These are phyloP conservation scores for Menidia menidia DNA, from an alignment of 2,797 vertebrate species.

Conservation along the genomic window DNA sequence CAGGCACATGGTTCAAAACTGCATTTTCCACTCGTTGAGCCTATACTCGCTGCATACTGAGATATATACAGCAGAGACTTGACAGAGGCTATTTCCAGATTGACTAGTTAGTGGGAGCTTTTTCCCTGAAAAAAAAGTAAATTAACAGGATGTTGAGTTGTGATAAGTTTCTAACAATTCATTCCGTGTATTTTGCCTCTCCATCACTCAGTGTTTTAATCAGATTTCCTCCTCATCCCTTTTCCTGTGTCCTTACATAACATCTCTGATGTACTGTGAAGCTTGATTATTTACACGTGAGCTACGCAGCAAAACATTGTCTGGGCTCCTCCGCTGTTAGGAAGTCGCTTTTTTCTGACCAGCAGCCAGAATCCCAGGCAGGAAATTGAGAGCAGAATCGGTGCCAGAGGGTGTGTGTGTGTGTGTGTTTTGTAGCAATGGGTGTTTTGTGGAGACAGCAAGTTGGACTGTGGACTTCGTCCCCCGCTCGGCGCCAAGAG, in stretches of 20 bases:
- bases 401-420: conserved; percentile 76
- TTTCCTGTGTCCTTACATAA: conserved; percentile 49
- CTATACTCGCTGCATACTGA: too few relatives aligned
- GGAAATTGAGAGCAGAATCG: conserved; percentile 80
- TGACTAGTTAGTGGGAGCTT: too few relatives aligned
- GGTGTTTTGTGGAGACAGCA: conserved; percentile 80
- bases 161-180: conserved; percentile 7
- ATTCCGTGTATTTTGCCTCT: conserved; percentile 24
- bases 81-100: too few relatives aligned
- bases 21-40: too few relatives aligned
- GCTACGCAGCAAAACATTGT: conserved; percentile 65
- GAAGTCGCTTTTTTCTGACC: conserved; percentile 78
- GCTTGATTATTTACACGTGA: conserved; percentile 62
- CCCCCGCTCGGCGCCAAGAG: conserved; percentile 78
- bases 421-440: conserved; percentile 67
- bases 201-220: conserved; percentile 34
- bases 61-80: too few relatives aligned
- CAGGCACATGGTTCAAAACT: too few relatives aligned
- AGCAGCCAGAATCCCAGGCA: conserved; percentile 79
- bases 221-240: conserved; percentile 38
- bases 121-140: too few relatives aligned
- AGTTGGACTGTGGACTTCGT: conserved; percentile 76
- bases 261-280: conserved; percentile 29
- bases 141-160: too few relatives aligned
- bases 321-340: conserved; percentile 71